phyloP scores from a whole-genome alignment of 2,888 invertebrate genomes.

The Neria commutata region DNA sequence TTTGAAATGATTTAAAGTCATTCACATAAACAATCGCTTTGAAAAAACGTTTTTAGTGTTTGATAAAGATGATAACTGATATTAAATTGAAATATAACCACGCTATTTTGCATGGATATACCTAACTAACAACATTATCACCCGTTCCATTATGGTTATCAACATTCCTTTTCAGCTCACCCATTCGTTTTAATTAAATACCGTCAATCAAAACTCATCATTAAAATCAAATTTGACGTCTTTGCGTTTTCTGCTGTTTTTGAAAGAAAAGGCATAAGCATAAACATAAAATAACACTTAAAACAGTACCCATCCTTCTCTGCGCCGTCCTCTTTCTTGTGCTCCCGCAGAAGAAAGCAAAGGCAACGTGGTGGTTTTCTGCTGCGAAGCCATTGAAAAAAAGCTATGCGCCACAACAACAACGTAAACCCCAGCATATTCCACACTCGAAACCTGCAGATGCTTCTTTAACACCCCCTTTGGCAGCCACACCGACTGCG shows the following conservation, averaged over 20 bases:
- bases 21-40: too few relatives aligned
- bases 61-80: too few relatives aligned
- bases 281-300: constrained; percentile 16
- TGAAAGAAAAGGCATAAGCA: not conserved
- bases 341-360: not conserved
- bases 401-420: constrained; percentile 12
- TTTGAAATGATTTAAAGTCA: too few relatives aligned
- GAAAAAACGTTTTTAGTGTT: too few relatives aligned
- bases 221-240: constrained; percentile 14
- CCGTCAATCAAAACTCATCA: constrained; percentile 10
- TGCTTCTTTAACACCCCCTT: constrained; percentile 17
- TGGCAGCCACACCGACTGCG: constrained; percentile 13
- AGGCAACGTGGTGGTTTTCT: not conserved
- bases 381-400: not conserved
- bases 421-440: too few relatives aligned
- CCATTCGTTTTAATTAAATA: constrained; percentile 12
- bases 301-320: not conserved
- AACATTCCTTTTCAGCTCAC: too few relatives aligned
- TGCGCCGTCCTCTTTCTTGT: not conserved
- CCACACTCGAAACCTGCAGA: too few relatives aligned
- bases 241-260: too few relatives aligned
- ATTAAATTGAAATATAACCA: too few relatives aligned
- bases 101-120: too few relatives aligned
- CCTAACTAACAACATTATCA: too few relatives aligned
- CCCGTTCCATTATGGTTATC: too few relatives aligned